Evolutionary conservation across 1,140 invertebrate genomes (phyloP).

Genomic region (Procambarus clarkii): DNA sequence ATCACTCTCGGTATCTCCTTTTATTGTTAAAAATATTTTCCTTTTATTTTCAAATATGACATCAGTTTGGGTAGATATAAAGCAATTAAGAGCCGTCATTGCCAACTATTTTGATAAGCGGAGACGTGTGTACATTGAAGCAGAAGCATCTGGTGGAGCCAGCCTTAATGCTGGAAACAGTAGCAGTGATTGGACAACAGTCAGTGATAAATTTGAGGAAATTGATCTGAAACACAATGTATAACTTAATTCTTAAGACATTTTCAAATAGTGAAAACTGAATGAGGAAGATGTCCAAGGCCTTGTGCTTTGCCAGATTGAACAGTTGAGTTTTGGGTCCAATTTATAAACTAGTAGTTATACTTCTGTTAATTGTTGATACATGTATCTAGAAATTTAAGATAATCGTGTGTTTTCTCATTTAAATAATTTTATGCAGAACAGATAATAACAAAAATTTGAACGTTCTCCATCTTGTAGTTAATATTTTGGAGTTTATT

Average conservation of each 20-base stretch:
- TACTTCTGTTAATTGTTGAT: too few species aligned
- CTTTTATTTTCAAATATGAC: slow-evolving; percentile 41
- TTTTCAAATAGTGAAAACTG: too few species aligned
- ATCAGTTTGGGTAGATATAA: slow-evolving; percentile 11
- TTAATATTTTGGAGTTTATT: too few species aligned
- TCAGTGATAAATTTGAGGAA: slow-evolving; percentile 32
- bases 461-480: too few species aligned
- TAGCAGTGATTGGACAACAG: neutral
- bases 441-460: too few species aligned
- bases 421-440: too few species aligned
- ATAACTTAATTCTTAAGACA: neutral
- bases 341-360: too few species aligned
- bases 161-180: neutral
- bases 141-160: neutral
- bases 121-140: neutral
- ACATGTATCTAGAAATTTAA: too few species aligned
- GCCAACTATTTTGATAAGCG: neutral
- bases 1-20: slow-evolving; percentile 37
- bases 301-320: too few species aligned
- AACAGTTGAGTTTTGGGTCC: too few species aligned
- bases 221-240: slow-evolving; percentile 37
- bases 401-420: too few species aligned
- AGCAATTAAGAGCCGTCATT: neutral
- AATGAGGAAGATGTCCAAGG: too few species aligned
- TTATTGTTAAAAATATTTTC: slow-evolving; percentile 52